Percentiles rank a stretch among this genome's conserved stretches.
phyloP scores from a whole-genome alignment of 1,140 invertebrate genomes.

The Dolichoris vasculosae region DNA sequence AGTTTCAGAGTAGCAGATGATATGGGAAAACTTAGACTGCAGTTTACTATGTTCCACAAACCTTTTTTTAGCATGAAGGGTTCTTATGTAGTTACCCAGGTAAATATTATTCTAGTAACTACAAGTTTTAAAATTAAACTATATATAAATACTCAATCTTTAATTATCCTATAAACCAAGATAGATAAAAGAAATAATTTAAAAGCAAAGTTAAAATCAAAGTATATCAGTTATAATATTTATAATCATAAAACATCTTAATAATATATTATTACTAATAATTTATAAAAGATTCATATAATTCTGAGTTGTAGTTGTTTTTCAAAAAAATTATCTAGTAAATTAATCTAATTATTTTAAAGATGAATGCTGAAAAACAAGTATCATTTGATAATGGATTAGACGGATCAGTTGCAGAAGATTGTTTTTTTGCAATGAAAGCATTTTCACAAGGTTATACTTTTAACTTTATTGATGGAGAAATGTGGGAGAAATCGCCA shows the following conservation, averaged over 20 bases:
- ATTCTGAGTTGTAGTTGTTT: too few relatives aligned
- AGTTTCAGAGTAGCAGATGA: slow-evolving; percentile 97
- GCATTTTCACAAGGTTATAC: slow-evolving; percentile 89
- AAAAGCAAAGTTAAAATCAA: too few relatives aligned
- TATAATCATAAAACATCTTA: too few relatives aligned
- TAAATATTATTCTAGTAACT: slow-evolving; percentile 67
- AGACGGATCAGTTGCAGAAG: slow-evolving; percentile 97
- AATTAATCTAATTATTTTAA: slow-evolving; percentile 53
- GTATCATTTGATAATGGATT: slow-evolving; percentile 97
- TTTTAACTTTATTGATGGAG: slow-evolving; percentile 95
- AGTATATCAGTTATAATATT: too few relatives aligned
- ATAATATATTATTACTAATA: too few relatives aligned
- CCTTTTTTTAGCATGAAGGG: slow-evolving; percentile 99
- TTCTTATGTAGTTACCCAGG: slow-evolving; percentile 94
- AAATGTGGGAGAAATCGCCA: slow-evolving; percentile 98
- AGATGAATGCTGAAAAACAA: slow-evolving; percentile 90
- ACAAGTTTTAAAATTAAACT: not conserved
- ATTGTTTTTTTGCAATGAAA: slow-evolving; percentile 97
- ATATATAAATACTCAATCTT: too few relatives aligned
- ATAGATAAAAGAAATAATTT: too few relatives aligned
- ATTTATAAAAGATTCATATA: too few relatives aligned
- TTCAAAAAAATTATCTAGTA: not conserved
- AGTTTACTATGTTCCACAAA: slow-evolving; percentile 95
- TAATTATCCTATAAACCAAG: too few relatives aligned
- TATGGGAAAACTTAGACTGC: slow-evolving; percentile 95